Evolutionary conservation across 2,113 vertebrate genomes (phyloP), one percentile per base, ranked within the genome.

Genomic region (Pungitius pungitius): DNA sequence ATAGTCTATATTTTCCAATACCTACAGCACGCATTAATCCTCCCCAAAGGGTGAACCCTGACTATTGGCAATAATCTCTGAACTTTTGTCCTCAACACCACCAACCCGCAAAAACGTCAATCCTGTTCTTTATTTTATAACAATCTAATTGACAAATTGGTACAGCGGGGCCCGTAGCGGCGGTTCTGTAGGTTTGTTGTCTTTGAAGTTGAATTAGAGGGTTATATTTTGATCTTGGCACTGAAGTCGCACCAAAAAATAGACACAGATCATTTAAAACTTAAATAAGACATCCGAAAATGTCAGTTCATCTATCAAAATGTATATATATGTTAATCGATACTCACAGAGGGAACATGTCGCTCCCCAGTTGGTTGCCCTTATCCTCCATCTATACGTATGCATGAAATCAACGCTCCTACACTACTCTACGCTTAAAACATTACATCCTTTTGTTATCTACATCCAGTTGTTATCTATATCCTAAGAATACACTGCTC

Each of bases 401-500:
- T 35, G 6, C 17, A 24, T 57, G 12, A 35, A 64, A 56, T 24
- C 51, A 56, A 8, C 27, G 42, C 11, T 39, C 47, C 6, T 22
- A 49, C 2, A n/a, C 27, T 40, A 45, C 22, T 10, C 42, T 8
- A 37, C n/a, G 11, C 15, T 30, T 15, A 1, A 7, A 33, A 39
- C 30, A 69, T 35, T 35, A 35, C 54, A 55, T 69, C 18, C 5
- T 60, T 65, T 58, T 73, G 42, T 54, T 26, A 47, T n/a, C n/a
- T n/a, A n/a, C n/a, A n/a, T n/a, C n/a, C n/a, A 18, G 9, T 45
- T 37, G 15, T 65, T 30, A 62, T 75, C 1, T 24, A 69, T 78
- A 67, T 77, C 45, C 40, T 82, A 56, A 27, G n/a, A 26, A 49
- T 58, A 18, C 2, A 2, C 65, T 66, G 42, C 43, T 71, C 40